These are phyloP conservation scores for Asarcornis scutulata DNA, from an alignment of 2,113 vertebrate species.

Conservation along the genomic window DNA sequence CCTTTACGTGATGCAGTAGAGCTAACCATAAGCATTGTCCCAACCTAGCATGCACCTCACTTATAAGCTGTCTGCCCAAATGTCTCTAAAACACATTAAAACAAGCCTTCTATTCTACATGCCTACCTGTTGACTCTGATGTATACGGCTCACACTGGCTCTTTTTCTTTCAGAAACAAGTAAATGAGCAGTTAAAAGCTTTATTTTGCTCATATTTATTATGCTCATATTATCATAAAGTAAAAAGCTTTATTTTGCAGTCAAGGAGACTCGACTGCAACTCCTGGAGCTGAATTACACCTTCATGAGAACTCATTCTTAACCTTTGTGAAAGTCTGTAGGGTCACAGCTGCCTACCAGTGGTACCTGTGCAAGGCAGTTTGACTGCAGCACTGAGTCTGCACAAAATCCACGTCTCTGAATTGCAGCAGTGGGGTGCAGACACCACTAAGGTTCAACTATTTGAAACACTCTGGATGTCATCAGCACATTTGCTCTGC, in stretches of 20 bases:
- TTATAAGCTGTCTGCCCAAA: background rate
- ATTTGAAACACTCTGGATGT: background rate
- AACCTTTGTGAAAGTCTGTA: background rate
- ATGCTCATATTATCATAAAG: background rate
- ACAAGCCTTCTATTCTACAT: background rate
- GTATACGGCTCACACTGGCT: background rate
- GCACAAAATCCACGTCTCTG: background rate
- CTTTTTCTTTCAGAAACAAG: background rate
- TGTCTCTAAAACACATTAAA: background rate
- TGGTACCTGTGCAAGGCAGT: background rate
- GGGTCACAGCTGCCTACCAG: background rate
- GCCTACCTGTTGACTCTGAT: background rate
- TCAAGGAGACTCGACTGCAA: background rate
- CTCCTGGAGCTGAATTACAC: background rate
- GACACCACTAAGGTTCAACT: accelerated
- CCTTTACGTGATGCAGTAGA: background rate
- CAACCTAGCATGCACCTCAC: background rate
- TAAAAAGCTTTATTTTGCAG: background rate
- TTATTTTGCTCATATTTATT: background rate
- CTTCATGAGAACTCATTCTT: background rate
- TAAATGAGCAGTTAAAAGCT: background rate
- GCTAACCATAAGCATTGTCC: background rate
- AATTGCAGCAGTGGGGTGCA: background rate
- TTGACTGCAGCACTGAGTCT: accelerated
- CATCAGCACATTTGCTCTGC: background rate